phyloP scores from a whole-genome alignment of 1,140 invertebrate genomes.

The Heliconius eleuchia region DNA sequence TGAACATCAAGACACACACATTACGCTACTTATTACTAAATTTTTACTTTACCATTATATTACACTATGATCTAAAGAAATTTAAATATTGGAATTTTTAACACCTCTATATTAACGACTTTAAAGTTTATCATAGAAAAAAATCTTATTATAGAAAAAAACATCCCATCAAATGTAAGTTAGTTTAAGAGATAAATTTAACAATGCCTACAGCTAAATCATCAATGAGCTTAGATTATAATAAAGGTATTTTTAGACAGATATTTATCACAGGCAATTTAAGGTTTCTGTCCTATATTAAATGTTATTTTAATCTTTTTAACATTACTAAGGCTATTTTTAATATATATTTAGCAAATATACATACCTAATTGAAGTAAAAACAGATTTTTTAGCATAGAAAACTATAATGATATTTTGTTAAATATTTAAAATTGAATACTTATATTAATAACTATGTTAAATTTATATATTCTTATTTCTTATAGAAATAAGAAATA shows the following conservation, averaged over 20 bases:
- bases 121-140: not conserved
- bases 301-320: too few species aligned
- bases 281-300: not conserved
- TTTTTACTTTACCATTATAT: not conserved
- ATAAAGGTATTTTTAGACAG: slow-evolving; percentile 21
- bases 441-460: too few species aligned
- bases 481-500: too few species aligned
- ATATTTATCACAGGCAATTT: not conserved
- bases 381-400: too few species aligned
- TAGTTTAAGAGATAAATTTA: slow-evolving; percentile 20
- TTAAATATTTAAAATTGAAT: too few species aligned
- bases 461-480: too few species aligned
- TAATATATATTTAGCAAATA: not conserved
- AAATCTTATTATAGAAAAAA: not conserved
- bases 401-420: too few species aligned
- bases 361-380: too few species aligned
- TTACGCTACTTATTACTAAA: too few species aligned
- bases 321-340: too few species aligned
- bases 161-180: slow-evolving; percentile 17
- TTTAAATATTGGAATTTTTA: not conserved
- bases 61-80: not conserved
- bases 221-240: slow-evolving; percentile 21
- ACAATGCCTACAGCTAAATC: slow-evolving; percentile 19
- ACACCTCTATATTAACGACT: not conserved
- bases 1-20: too few species aligned